These are phyloP conservation scores for Lepidocyrtinus sp. DNA, from an alignment of 2,888 invertebrate species.

Conservation along the genomic window DNA sequence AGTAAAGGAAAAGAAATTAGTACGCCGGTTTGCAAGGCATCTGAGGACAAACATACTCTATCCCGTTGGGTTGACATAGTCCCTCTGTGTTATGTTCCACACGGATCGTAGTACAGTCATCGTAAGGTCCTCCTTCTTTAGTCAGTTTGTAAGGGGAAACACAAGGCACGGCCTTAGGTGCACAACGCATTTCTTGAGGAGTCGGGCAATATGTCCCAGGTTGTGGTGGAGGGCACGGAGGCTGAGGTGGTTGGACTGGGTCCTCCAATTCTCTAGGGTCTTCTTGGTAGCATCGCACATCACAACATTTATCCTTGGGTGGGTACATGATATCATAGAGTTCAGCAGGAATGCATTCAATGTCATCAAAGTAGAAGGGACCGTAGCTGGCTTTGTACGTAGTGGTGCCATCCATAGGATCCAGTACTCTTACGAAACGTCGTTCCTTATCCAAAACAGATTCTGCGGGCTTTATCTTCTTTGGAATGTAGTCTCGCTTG, in stretches of 20 bases:
- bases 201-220: slow-evolving; percentile 25
- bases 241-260: slow-evolving; percentile 23
- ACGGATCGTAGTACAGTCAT: slow-evolving; percentile 32
- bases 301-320: slow-evolving; percentile 35
- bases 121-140: slow-evolving; percentile 21
- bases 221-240: slow-evolving; percentile 27
- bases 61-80: slow-evolving; percentile 23
- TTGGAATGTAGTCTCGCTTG: slow-evolving; percentile 41
- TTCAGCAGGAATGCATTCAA: slow-evolving; percentile 36
- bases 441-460: slow-evolving; percentile 29
- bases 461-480: slow-evolving; percentile 24
- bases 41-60: slow-evolving; percentile 37
- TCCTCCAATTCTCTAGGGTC: slow-evolving; percentile 23
- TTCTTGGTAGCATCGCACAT: slow-evolving; percentile 34
- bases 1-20: background rate
- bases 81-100: slow-evolving; percentile 42
- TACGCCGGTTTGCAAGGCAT: slow-evolving; percentile 32
- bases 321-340: slow-evolving; percentile 40
- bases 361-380: slow-evolving; percentile 38
- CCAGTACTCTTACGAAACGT: background rate
- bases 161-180: slow-evolving; percentile 31
- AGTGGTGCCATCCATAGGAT: slow-evolving; percentile 34
- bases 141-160: slow-evolving; percentile 32
- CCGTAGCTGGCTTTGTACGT: slow-evolving; percentile 29
- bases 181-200: slow-evolving; percentile 40